A percentile compares a stretch with the other conserved stretches of the same genome.
Evolutionary conservation across 2,888 invertebrate species (phyloP).

Genomic region (Megamerina dolium): DNA sequence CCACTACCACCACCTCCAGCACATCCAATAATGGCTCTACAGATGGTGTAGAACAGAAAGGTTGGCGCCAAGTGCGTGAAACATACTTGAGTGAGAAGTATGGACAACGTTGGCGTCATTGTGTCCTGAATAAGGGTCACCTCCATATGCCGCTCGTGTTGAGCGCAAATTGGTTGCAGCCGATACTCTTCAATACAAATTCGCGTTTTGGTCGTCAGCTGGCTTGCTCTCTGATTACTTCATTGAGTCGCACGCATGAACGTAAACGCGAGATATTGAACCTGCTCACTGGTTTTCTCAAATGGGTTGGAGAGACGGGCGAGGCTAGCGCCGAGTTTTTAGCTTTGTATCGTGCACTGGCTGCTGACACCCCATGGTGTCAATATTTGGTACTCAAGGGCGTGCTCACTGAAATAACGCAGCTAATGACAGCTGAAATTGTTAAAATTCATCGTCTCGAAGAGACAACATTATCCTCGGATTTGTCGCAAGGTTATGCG

Average conservation of each 20-base stretch:
- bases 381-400: conserved; percentile 86
- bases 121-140: conserved; percentile 36
- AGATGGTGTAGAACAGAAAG: conserved; percentile 13
- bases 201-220: conserved; percentile 83
- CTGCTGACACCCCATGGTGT: conserved; percentile 85
- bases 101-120: conserved; percentile 60
- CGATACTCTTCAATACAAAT: conserved; percentile 87
- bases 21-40: not conserved
- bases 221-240: conserved; percentile 82
- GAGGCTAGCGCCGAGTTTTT: conserved; percentile 91
- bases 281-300: conserved; percentile 79
- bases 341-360: conserved; percentile 75
- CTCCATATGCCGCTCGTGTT: conserved; percentile 52
- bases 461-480: conserved; percentile 87
- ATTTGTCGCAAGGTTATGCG: conserved; percentile 90
- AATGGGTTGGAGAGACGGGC: conserved; percentile 79
- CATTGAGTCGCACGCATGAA: conserved; percentile 65
- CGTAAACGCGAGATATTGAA: conserved; percentile 73
- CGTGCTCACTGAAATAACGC: conserved; percentile 76
- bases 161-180: conserved; percentile 72
- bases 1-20: conserved; percentile 12
- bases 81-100: conserved; percentile 70
- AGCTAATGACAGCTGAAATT: conserved; percentile 82
- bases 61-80: conserved; percentile 37
- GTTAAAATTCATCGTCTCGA: conserved; percentile 82